Base-by-base conservation (phyloP, 2,113 vertebrate species). In the Perca fluviatilis region DNA sequence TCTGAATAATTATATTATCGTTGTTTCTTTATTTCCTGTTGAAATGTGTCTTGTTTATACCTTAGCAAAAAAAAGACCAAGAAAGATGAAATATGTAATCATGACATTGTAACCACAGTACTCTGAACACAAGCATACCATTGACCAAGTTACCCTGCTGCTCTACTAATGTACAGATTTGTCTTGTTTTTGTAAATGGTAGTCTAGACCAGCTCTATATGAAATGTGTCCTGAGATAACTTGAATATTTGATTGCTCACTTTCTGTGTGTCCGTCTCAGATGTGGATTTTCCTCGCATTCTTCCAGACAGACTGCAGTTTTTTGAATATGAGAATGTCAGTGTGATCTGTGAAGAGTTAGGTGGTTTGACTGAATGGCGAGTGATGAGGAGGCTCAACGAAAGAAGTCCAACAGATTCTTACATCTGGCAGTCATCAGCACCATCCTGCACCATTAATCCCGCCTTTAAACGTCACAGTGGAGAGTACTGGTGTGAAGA, bases 401-500 rank as follows among this genome's bases (percentile, higher is more conserved):
- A 43, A 66, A 57, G 1, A n/a, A 25, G 0, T 46, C 1, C 12
- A 16, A 0, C 40, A 27, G 5, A 5, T 8, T 0, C 19, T n/a
- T 15, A 5, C 13, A 30, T 25, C 23, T 84, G 68, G 0, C 27
- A 0, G 0, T n/a, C 33, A 0, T 19, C 67, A 3, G 49, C 33
- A 7, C 12, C 71, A 1, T 75, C 25, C 36, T 30, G 19, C 30
- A 68, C 11, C 14, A 53, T 84, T 5, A 0, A 0, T 2, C 19
- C 10, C 0, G 0, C 27, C 0, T 10, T 18, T 21, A 0, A 33
- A 30, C 5, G 0, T 3, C 3, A 75, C 61, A 85, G 70, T 0
- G 86, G 86, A 40, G 19, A 50, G 12, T 88, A 72, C 75, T 85
- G 86, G 86, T 88, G 86, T 85, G 82, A 76, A 46, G 57, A 69